Evolutionary conservation across 2,888 invertebrate genomes (phyloP).

Genomic region (Parnassius orleans): DNA sequence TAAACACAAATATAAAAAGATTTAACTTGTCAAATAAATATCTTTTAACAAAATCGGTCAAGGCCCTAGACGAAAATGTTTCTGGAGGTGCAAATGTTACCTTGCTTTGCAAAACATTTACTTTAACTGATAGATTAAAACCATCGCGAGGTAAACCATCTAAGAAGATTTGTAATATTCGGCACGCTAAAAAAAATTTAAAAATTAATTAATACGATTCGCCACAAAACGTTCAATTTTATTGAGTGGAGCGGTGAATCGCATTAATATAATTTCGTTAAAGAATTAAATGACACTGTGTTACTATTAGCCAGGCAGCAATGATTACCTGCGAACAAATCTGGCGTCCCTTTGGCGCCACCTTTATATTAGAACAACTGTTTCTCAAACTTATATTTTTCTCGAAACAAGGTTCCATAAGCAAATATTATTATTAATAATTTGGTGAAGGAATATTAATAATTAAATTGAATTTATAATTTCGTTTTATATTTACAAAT

Average conservation of each 20-base stretch:
- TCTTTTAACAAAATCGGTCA: conserved; percentile 63
- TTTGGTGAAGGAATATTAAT: no score
- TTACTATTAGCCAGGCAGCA: conserved; percentile 24
- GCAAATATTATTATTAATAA: not conserved
- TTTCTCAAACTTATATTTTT: conserved; percentile 44
- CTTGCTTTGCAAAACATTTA: conserved; percentile 70
- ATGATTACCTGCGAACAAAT: conserved; percentile 54
- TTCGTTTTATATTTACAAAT: no score
- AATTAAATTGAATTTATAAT: no score
- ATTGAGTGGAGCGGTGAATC: conserved; percentile 1
- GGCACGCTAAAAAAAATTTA: not conserved
- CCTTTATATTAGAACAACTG: conserved; percentile 41
- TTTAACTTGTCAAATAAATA: conserved; percentile 60
- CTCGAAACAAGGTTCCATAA: no score
- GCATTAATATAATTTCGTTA: conserved; percentile 22
- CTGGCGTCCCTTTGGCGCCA: conserved; percentile 63
- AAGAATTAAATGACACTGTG: conserved; percentile 22
- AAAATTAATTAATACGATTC: not conserved
- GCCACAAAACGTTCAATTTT: not conserved
- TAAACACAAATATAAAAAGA: conserved; percentile 42
- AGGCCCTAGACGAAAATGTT: conserved; percentile 62
- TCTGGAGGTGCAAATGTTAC: conserved; percentile 69
- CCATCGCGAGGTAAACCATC: conserved; percentile 27
- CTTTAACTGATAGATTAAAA: conserved; percentile 55
- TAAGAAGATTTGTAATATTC: not conserved